A percentile compares a stretch with the other conserved stretches of the same genome.
Conservation (phyloP, 1,140 invertebrate species). For the Arion vulgaris region DNA sequence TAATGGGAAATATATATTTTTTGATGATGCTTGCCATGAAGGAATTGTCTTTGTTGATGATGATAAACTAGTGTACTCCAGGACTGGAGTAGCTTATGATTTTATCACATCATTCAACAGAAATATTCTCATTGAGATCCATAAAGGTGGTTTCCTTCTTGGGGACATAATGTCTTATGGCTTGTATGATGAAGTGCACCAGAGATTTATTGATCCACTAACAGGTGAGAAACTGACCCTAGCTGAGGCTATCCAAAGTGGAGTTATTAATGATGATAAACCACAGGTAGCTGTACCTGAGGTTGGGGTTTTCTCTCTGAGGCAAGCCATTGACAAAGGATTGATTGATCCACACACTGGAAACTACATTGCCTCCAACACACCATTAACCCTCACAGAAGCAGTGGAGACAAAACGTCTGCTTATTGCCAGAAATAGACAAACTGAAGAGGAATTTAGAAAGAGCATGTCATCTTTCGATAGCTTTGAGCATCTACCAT, state of each 20-base stretch:
- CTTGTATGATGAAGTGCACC: conserved; percentile 54
- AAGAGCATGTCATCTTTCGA: conserved; percentile 27
- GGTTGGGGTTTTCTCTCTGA: conserved; percentile 53
- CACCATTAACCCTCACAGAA: conserved; percentile 81
- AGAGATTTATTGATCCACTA: conserved; percentile 56
- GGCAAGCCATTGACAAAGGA: conserved; percentile 79
- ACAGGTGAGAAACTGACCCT: conserved; percentile 50
- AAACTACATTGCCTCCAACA: conserved; percentile 74
- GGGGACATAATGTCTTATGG: conserved; percentile 86
- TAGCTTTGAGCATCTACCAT: conserved; percentile 25
- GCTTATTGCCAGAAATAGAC: conserved; percentile 24
- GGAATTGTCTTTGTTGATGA: conserved; percentile 77
- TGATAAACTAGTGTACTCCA: conserved; percentile 51
- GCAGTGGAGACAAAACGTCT: conserved; percentile 75
- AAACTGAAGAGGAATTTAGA: conserved; percentile 33
- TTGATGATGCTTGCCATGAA: conserved; percentile 84
- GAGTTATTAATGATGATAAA: conserved; percentile 86
- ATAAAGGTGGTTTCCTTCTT: conserved; percentile 80
- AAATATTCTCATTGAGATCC: conserved; percentile 81
- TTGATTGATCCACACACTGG: conserved; percentile 84
- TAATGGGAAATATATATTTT: conserved; percentile 80
- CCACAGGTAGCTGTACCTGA: conserved; percentile 84
- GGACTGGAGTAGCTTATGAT: conserved; percentile 48
- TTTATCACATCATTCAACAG: conserved; percentile 71
- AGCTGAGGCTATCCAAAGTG: conserved; percentile 77